These are phyloP conservation scores for Botia almorhae DNA, from an alignment of 2,797 vertebrate genomes.

Conservation along the genomic window DNA sequence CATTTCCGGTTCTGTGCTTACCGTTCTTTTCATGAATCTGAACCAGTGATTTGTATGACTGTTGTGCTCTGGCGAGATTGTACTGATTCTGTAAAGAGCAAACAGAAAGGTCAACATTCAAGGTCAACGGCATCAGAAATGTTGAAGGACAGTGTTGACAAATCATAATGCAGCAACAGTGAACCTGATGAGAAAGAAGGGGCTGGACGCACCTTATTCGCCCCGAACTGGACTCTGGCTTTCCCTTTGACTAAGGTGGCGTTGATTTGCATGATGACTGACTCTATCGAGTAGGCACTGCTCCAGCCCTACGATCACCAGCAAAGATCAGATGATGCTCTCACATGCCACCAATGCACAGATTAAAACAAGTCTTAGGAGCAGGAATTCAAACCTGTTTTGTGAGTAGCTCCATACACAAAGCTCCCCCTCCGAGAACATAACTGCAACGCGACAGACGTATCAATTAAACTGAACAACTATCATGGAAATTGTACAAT, in stretches of 20 bases:
- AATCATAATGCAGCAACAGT: neutral
- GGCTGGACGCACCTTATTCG: slow-evolving; percentile 87
- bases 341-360: neutral
- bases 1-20: slow-evolving; percentile 68
- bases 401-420: slow-evolving; percentile 99
- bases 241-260: slow-evolving; percentile 99
- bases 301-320: slow-evolving; percentile 89
- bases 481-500: neutral
- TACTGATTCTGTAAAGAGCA: slow-evolving; percentile 89
- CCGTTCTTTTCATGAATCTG: slow-evolving; percentile 98
- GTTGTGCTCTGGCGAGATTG: slow-evolving; percentile 97
- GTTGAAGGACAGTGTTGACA: too few species aligned
- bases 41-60: slow-evolving; percentile 98
- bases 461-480: neutral
- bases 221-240: slow-evolving; percentile 98
- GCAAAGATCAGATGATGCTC: neutral
- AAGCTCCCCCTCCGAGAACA: slow-evolving; percentile 94
- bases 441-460: slow-evolving; percentile 77
- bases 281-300: slow-evolving; percentile 99
- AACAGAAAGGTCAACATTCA: neutral
- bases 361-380: neutral
- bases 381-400: slow-evolving; percentile 86
- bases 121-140: neutral
- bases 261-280: slow-evolving; percentile 99
- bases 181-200: neutral